Percentiles rank a stretch among this genome's conserved stretches.
These are phyloP conservation scores for Drosophila emarginata DNA, from an alignment of 2,888 invertebrate species.

Conservation along the genomic window DNA sequence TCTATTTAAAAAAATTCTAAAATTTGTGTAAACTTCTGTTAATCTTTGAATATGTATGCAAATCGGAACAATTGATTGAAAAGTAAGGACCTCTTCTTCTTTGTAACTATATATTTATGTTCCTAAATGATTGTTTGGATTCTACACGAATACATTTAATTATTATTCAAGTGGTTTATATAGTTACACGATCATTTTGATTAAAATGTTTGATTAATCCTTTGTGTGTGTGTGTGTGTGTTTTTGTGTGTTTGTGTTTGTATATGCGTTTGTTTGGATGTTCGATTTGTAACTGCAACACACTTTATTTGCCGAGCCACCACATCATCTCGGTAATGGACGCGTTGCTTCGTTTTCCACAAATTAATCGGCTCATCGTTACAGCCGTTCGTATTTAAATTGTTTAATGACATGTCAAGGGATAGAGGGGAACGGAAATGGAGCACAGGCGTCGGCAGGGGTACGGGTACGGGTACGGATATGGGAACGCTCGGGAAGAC, in stretches of 20 bases:
- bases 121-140: no score
- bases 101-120: no score
- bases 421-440: neutral
- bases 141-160: no score
- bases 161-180: neutral
- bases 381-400: constrained; percentile 53
- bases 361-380: constrained; percentile 65
- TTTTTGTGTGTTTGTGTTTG: neutral
- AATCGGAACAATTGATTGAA: no score
- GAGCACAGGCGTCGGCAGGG: no score
- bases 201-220: neutral
- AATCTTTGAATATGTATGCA: no score
- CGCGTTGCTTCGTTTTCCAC: constrained; percentile 77
- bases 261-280: neutral
- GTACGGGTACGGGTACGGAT: neutral
- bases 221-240: constrained; percentile 22
- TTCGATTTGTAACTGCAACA: constrained; percentile 22
- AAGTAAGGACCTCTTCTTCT: no score
- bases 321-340: constrained; percentile 71
- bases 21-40: no score
- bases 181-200: constrained; percentile 4
- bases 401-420: constrained; percentile 70
- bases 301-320: constrained; percentile 54
- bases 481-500: neutral
- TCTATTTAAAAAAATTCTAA: no score